Percentiles rank a stretch among this genome's conserved stretches.
phyloP scores from a whole-genome alignment of 2,888 invertebrate genomes.

The Metacarcinus magister region DNA sequence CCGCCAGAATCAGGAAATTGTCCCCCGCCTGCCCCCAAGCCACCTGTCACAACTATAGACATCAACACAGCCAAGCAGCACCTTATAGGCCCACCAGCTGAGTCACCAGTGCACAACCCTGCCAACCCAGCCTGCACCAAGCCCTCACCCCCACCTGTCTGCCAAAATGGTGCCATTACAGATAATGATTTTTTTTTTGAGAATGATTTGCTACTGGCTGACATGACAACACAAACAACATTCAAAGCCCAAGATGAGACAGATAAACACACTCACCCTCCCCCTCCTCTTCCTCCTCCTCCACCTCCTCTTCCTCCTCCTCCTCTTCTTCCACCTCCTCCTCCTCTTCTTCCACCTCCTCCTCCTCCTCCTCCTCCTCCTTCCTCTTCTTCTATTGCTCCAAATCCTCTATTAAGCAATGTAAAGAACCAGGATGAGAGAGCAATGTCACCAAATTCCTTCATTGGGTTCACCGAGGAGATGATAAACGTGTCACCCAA shows the following conservation, averaged over 20 bases:
- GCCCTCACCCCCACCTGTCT: neutral
- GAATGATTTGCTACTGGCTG: neutral
- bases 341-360: neutral
- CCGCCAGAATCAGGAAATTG: neutral
- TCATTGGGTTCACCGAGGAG: constrained; percentile 65
- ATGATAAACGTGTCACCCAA: constrained; percentile 53
- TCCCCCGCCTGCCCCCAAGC: neutral
- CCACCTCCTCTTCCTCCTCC: neutral
- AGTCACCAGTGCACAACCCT: neutral
- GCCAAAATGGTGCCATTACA: neutral
- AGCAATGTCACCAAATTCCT: constrained; percentile 62
- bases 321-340: no score
- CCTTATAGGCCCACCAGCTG: neutral
- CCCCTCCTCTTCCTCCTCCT: neutral
- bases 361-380: neutral
- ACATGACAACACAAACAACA: neutral
- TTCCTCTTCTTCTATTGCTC: neutral
- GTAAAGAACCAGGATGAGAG: neutral
- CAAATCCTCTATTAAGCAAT: neutral
- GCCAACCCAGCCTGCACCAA: neutral
- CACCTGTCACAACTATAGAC: neutral
- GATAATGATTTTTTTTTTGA: neutral
- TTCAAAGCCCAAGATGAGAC: neutral
- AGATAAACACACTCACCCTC: neutral
- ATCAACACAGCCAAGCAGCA: neutral